A percentile compares a stretch with the other conserved stretches of the same genome.
phyloP scores from a whole-genome alignment of 1,140 invertebrate species.

The Drosophila rhopaloa region DNA sequence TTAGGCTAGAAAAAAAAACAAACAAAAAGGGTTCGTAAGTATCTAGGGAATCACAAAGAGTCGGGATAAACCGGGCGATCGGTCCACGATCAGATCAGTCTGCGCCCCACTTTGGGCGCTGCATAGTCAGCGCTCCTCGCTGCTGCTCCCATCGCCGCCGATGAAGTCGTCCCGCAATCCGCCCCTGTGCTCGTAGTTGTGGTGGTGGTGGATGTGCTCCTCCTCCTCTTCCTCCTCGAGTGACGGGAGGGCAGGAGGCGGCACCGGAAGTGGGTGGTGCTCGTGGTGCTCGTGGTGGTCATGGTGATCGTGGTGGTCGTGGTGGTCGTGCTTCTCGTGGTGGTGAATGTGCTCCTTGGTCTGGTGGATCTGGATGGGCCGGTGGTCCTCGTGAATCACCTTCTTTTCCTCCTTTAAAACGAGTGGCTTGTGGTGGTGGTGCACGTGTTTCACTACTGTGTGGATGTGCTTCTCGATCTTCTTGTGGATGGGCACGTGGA shows the following conservation, averaged over 20 bases:
- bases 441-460: conserved; percentile 78
- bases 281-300: conserved; percentile 62
- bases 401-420: conserved; percentile 83
- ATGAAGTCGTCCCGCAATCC: conserved; percentile 45
- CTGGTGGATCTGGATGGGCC: conserved; percentile 74
- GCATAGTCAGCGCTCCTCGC: conserved; percentile 65
- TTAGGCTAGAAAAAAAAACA: conserved; percentile 30
- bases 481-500: conserved; percentile 82
- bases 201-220: conserved; percentile 80
- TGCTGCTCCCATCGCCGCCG: conserved; percentile 59
- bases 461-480: conserved; percentile 83
- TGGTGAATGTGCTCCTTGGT: conserved; percentile 82
- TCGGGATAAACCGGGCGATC: conserved; percentile 27
- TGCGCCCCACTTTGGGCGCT: conserved; percentile 11
- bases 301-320: conserved; percentile 58
- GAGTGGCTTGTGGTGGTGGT: conserved; percentile 83
- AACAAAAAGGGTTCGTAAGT: conserved; percentile 24
- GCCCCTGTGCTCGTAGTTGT: conserved; percentile 79
- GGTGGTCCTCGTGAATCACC: conserved; percentile 78
- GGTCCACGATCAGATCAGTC: conserved; percentile 38
- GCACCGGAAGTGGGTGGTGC: conserved; percentile 47
- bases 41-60: conserved; percentile 33
- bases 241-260: conserved; percentile 9
- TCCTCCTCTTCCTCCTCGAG: conserved; percentile 70
- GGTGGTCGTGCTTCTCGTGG: conserved; percentile 72